These are phyloP conservation scores for Threskiornis aethiopicus DNA, from an alignment of 2,797 vertebrate species.

Conservation along the genomic window DNA sequence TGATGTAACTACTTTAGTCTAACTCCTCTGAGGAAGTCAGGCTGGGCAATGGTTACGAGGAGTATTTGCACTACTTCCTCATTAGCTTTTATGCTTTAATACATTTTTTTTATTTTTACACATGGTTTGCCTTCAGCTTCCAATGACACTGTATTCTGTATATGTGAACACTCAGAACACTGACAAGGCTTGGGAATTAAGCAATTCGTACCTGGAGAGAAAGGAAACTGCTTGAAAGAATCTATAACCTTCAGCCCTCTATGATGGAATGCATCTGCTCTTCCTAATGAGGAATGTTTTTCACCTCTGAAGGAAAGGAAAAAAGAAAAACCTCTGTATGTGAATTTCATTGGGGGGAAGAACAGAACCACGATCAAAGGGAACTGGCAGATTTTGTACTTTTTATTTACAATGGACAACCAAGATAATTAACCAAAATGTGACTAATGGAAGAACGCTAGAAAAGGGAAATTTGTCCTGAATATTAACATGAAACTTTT, in stretches of 20 bases:
- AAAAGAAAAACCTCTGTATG: background rate
- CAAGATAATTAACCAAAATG: background rate
- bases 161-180: background rate
- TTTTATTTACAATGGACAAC: background rate
- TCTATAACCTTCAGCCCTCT: background rate
- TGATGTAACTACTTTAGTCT: background rate
- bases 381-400: background rate
- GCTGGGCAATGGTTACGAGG: background rate
- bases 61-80: background rate
- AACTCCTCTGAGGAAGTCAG: background rate
- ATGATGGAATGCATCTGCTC: background rate
- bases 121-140: background rate
- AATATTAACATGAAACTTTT: background rate
- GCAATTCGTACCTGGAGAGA: background rate
- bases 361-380: background rate
- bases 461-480: background rate
- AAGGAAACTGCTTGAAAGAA: background rate
- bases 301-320: background rate
- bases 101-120: background rate
- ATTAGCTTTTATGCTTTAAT: slow-evolving; percentile 5
- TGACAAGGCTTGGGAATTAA: background rate
- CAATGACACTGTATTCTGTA: background rate
- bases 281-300: background rate
- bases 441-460: background rate
- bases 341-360: background rate